Conservation (phyloP, 2,113 vertebrate species). For the Salvelinus namaycush region DNA sequence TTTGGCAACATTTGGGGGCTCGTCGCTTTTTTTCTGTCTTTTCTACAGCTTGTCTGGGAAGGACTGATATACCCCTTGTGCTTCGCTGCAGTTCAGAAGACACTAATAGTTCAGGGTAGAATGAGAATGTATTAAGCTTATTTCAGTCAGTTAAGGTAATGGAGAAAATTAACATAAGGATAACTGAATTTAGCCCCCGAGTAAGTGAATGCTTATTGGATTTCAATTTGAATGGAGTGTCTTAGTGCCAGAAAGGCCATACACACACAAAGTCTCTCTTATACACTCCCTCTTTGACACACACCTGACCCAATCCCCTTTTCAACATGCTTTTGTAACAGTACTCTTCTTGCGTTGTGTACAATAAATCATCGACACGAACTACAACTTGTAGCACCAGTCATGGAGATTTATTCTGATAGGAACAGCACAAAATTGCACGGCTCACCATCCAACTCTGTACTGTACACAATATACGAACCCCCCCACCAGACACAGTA, state of each 20-base stretch:
- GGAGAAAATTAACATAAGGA: slow-evolving; percentile 20
- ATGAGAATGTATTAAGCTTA: background rate
- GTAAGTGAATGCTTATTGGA: slow-evolving; percentile 22
- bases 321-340: background rate
- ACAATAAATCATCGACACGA: too few species aligned
- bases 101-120: slow-evolving; percentile 18
- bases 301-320: slow-evolving; percentile 2
- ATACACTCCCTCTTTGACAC: background rate
- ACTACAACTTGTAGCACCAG: too few species aligned
- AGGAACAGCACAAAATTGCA: too few species aligned
- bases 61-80: slow-evolving; percentile 12
- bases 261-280: background rate
- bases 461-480: too few species aligned
- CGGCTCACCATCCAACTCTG: too few species aligned
- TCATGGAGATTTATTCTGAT: too few species aligned
- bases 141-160: slow-evolving; percentile 25
- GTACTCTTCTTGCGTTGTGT: too few species aligned
- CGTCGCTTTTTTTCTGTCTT: slow-evolving; percentile 36
- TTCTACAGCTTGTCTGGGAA: slow-evolving; percentile 24
- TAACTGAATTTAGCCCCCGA: slow-evolving; percentile 7
- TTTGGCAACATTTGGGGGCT: slow-evolving; percentile 42
- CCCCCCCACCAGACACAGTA: too few species aligned
- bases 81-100: slow-evolving; percentile 3
- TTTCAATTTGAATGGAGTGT: slow-evolving; percentile 26
- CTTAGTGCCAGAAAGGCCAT: slow-evolving; percentile 3